Conservation (phyloP, 2,888 invertebrate genomes). For the Deilephila porcellus region DNA sequence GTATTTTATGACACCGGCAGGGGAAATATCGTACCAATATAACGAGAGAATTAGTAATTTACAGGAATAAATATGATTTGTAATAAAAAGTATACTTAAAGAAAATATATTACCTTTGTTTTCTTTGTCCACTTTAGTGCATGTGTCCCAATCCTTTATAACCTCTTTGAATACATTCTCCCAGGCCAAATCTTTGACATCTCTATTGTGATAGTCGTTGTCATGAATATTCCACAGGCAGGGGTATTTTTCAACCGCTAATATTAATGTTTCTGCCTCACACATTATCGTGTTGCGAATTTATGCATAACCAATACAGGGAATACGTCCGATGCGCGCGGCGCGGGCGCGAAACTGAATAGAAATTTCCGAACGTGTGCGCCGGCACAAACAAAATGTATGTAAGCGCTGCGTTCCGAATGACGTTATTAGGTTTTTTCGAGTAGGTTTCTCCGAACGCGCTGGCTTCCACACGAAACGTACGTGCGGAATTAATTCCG, state of each 20-base stretch:
- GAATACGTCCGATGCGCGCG: neutral
- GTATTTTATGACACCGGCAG: constrained; percentile 42
- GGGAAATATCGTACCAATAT: constrained; percentile 43
- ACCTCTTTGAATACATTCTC: constrained; percentile 36
- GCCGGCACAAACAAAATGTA: neutral
- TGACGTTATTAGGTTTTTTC: too few species aligned
- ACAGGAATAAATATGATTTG: constrained; percentile 21
- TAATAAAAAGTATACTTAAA: constrained; percentile 30
- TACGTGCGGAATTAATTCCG: too few species aligned
- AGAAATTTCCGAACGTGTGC: neutral
- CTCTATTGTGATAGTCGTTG: neutral
- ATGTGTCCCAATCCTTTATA: constrained; percentile 27
- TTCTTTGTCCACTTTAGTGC: constrained; percentile 34
- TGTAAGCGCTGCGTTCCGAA: too few species aligned
- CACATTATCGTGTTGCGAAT: neutral
- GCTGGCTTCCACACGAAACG: too few species aligned
- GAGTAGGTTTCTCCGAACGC: too few species aligned
- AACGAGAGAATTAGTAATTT: constrained; percentile 39
- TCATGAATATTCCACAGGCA: neutral
- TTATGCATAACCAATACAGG: neutral
- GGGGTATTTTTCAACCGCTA: neutral
- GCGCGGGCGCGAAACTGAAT: neutral
- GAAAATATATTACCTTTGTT: constrained; percentile 37
- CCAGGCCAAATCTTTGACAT: constrained; percentile 1
- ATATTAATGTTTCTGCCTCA: neutral